Conservation (phyloP, 23 tunicate species). For the Botrylloides violaceus region DNA sequence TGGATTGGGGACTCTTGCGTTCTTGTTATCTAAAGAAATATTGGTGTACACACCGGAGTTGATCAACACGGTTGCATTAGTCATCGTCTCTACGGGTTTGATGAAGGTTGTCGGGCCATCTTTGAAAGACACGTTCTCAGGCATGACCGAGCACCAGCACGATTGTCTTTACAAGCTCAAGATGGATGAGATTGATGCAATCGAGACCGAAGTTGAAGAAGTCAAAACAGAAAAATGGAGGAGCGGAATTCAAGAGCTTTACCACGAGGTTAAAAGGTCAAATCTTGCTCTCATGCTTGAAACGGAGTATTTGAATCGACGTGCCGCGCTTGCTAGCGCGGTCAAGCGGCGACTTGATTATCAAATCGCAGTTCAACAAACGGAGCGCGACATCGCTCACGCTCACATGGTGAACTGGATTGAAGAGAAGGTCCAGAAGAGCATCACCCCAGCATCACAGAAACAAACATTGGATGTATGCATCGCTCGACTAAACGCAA, state of each 20-base stretch:
- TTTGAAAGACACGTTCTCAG: background rate
- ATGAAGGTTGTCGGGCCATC: constrained; percentile 6
- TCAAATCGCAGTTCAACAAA: constrained; percentile 92
- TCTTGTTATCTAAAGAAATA: constrained; percentile 67
- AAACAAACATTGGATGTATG: constrained; percentile 73
- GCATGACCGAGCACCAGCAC: background rate
- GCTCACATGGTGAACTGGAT: constrained; percentile 94
- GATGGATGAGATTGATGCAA: constrained; percentile 30
- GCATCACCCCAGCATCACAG: constrained; percentile 91
- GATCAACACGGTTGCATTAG: constrained; percentile 11
- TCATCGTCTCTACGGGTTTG: background rate
- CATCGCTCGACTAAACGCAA: constrained; percentile 54
- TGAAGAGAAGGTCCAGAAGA: constrained; percentile 81
- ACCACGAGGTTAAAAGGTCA: constrained; percentile 74
- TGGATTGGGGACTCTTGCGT: constrained; percentile 28
- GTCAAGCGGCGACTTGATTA: constrained; percentile 71
- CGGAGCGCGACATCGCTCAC: constrained; percentile 57
- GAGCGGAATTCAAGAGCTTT: constrained; percentile 44
- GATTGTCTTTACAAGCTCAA: constrained; percentile 49
- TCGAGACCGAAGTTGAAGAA: constrained; percentile 50
- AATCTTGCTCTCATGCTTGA: constrained; percentile 93
- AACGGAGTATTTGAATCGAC: constrained; percentile 75
- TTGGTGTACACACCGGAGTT: constrained; percentile 47
- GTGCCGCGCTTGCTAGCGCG: constrained; percentile 53
- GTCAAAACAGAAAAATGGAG: constrained; percentile 82